Base-by-base conservation (phyloP, 2,113 vertebrate species). In the Myrmophylax atrothorax region DNA sequence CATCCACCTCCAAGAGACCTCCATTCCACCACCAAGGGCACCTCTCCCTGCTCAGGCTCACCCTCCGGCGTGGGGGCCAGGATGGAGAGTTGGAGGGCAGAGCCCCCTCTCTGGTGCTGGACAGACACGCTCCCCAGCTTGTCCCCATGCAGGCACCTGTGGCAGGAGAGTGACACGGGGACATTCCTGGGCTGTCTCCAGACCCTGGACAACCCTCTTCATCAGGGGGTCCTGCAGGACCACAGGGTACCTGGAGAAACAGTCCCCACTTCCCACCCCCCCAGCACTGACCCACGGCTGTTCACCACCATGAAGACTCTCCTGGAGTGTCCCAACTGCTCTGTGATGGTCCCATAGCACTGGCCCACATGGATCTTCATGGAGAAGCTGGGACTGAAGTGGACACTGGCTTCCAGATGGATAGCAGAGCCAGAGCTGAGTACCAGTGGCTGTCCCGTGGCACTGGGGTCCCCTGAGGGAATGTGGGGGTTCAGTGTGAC, bases 261-360 rank as follows among this genome's bases (percentile, higher is more conserved):
- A 2, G 16, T 14, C 14, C 23, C 40, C 24, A 1, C 58, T 60
- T 86, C 35, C 76, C 1, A 0, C 53, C 47, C 68, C 47, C 13
- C 6, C 3, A 22, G 13, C n/a, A 79, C 97, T 89, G 50, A 96
- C 95, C 95, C 96, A 1, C 0, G 46, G 22, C 76, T 94, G 87
- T 95, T 91, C 42, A 81, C 89, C 42, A 96, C 64, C 44, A 89
- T 37, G 58, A 89, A 84, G 69, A 86, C 4, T 28, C 87, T 95
- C 42, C 66, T 82, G 82, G 85, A 46, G 5, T 0, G 87, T 80
- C 66, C 94, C 4, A 5, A 31, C 31, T 46, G 66, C 47, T 66
- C 52, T 0, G 1, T 13, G 14, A 23, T 38, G 7, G 28, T 89
- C n/a, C 79, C 40, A 0, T 96, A 95, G 73, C 97, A 97, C 55